These are phyloP conservation scores for Proctacanthus coquilletti DNA, from an alignment of 1,140 invertebrate species.

Conservation along the genomic window DNA sequence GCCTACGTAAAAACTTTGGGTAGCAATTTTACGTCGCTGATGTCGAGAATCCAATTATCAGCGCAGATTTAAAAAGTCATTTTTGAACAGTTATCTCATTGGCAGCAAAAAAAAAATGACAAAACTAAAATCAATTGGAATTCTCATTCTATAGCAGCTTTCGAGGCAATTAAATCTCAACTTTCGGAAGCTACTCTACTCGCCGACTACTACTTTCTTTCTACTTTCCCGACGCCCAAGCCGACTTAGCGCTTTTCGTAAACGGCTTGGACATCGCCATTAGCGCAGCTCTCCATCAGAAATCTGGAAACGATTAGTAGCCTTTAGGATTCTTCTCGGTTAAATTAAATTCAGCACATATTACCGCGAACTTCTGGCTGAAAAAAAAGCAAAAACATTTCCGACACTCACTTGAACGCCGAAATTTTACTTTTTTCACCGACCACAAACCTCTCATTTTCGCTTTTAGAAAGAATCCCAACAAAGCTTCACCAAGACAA, in stretches of 20 bases:
- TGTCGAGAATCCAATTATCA: too few relatives aligned
- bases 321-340: not conserved
- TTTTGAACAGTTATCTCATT: conserved; percentile 10
- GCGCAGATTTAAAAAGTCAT: too few relatives aligned
- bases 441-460: conserved; percentile 30
- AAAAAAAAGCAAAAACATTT: conserved; percentile 20
- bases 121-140: conserved; percentile 8
- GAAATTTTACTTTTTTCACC: conserved; percentile 20
- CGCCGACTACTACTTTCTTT: too few relatives aligned
- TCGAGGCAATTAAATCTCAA: conserved; percentile 22
- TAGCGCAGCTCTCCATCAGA: conserved; percentile 15
- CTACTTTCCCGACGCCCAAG: conserved; percentile 7
- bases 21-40: too few relatives aligned
- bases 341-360: conserved; percentile 18
- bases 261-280: conserved; percentile 16
- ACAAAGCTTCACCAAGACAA: conserved; percentile 13
- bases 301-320: conserved; percentile 1
- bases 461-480: conserved; percentile 11
- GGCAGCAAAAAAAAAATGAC: conserved; percentile 14
- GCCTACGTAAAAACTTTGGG: too few relatives aligned
- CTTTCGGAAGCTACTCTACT: conserved; percentile 9
- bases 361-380: conserved; percentile 25
- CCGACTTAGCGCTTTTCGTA: conserved; percentile 7
- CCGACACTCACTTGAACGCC: conserved; percentile 17
- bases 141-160: conserved; percentile 8